Evolutionary conservation across 2,888 invertebrate genomes (phyloP).

Genomic region (Cryptocephalus moraei): DNA sequence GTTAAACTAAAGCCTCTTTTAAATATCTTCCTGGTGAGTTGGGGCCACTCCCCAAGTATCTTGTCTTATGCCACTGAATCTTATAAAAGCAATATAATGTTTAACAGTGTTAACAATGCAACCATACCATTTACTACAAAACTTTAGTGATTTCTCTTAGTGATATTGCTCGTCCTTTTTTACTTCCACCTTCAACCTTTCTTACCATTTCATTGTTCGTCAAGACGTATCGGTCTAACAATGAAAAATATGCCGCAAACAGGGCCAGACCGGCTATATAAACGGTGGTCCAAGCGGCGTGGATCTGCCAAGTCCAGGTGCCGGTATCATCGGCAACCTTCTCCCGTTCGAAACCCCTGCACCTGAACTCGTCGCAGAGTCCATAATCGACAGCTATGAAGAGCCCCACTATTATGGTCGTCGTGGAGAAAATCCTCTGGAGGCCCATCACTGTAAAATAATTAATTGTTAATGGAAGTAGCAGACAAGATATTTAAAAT

Average conservation of each 20-base stretch:
- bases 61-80: too few species aligned
- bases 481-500: background rate
- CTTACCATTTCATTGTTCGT: conserved; percentile 24
- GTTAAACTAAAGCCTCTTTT: too few species aligned
- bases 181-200: background rate
- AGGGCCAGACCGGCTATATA: conserved; percentile 44
- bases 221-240: conserved; percentile 37
- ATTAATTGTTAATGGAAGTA: conserved; percentile 1
- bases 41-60: too few species aligned
- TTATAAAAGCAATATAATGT: background rate
- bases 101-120: too few species aligned
- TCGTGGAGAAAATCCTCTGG: conserved; percentile 47
- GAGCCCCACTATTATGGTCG: conserved; percentile 49
- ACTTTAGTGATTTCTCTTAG: too few species aligned
- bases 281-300: conserved; percentile 46
- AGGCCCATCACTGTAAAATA: conserved; percentile 45
- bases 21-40: too few species aligned
- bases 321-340: conserved; percentile 33
- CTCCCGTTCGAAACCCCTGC: conserved; percentile 43
- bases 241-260: conserved; percentile 43
- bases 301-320: conserved; percentile 41
- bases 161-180: too few species aligned
- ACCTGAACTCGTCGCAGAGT: conserved; percentile 49
- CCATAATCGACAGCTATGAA: conserved; percentile 53
- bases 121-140: too few species aligned